These are phyloP conservation scores for Megalonaias nervosa DNA, from an alignment of 1,140 invertebrate species.

Conservation along the genomic window DNA sequence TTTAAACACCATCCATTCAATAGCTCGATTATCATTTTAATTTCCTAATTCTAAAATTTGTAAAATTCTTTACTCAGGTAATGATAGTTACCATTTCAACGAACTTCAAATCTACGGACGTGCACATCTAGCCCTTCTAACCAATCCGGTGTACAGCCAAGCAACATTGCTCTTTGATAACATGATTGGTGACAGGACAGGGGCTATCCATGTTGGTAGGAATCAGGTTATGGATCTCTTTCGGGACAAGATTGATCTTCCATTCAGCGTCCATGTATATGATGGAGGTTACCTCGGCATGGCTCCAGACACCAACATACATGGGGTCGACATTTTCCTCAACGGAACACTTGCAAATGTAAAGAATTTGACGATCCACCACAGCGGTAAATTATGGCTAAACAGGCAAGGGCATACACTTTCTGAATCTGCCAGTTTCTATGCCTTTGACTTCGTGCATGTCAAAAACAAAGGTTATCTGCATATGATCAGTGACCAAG, in stretches of 20 bases:
- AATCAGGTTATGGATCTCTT: conserved; percentile 54
- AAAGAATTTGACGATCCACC: conserved; percentile 56
- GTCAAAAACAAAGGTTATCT: conserved; percentile 54
- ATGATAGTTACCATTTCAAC: conserved; percentile 51
- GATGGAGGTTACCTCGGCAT: conserved; percentile 53
- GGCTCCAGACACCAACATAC: conserved; percentile 52
- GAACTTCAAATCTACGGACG: conserved; percentile 62
- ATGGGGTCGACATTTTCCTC: conserved; percentile 55
- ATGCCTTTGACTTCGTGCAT: conserved; percentile 53
- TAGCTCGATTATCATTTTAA: too few relatives aligned
- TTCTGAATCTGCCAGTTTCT: conserved; percentile 41
- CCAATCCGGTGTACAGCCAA: conserved; percentile 37
- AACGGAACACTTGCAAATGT: conserved; percentile 59
- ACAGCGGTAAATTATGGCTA: conserved; percentile 51
- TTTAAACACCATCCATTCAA: too few relatives aligned
- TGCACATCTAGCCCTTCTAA: conserved; percentile 56
- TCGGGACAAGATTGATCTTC: conserved; percentile 53
- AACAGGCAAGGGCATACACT: conserved; percentile 48
- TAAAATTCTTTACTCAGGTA: conserved; percentile 13
- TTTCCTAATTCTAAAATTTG: too few relatives aligned
- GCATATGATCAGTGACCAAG: conserved; percentile 57
- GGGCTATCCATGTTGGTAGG: conserved; percentile 53
- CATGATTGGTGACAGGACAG: conserved; percentile 63
- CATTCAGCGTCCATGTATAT: conserved; percentile 60
- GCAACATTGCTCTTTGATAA: conserved; percentile 52